These are phyloP conservation scores for Tholera decimalis DNA, from an alignment of 2,888 invertebrate species.

Conservation along the genomic window DNA sequence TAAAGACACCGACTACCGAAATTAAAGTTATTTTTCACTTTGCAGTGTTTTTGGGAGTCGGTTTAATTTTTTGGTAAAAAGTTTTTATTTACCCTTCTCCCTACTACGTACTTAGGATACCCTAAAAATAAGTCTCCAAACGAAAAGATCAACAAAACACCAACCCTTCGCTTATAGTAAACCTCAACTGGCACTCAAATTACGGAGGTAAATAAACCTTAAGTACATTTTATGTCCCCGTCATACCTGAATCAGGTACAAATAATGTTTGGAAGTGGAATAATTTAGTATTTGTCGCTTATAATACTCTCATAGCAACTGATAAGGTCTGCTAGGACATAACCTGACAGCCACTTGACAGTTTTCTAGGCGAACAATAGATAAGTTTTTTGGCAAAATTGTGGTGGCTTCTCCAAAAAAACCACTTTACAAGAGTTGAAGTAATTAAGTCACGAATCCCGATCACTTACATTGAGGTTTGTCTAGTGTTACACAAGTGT, in stretches of 20 bases:
- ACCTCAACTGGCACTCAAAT: slow-evolving; percentile 38
- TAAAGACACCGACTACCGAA: too few species aligned
- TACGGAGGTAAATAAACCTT: slow-evolving; percentile 34
- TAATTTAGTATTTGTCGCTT: slow-evolving; percentile 45
- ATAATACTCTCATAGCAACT: slow-evolving; percentile 19
- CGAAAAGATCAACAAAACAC: slow-evolving; percentile 1
- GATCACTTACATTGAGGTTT: neutral
- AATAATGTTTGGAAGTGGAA: slow-evolving; percentile 45
- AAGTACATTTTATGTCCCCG: slow-evolving; percentile 34
- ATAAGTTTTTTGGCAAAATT: neutral
- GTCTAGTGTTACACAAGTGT: neutral
- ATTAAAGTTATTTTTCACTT: too few species aligned
- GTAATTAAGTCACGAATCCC: neutral
- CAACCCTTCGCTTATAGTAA: slow-evolving; percentile 5
- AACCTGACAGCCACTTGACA: slow-evolving; percentile 13
- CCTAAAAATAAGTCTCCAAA: neutral
- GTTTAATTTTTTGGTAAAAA: too few species aligned
- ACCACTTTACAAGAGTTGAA: too few species aligned
- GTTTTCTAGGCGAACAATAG: slow-evolving; percentile 1
- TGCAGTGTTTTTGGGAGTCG: too few species aligned
- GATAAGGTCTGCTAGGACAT: slow-evolving; percentile 29
- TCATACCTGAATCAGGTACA: slow-evolving; percentile 49
- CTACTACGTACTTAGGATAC: neutral
- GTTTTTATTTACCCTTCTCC: too few species aligned
- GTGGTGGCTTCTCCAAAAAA: too few species aligned